Percentiles rank a stretch among this genome's conserved stretches.
Conservation (phyloP, 37 sponge, comb jelly and placozoan species). For the Axinella damicornis region DNA sequence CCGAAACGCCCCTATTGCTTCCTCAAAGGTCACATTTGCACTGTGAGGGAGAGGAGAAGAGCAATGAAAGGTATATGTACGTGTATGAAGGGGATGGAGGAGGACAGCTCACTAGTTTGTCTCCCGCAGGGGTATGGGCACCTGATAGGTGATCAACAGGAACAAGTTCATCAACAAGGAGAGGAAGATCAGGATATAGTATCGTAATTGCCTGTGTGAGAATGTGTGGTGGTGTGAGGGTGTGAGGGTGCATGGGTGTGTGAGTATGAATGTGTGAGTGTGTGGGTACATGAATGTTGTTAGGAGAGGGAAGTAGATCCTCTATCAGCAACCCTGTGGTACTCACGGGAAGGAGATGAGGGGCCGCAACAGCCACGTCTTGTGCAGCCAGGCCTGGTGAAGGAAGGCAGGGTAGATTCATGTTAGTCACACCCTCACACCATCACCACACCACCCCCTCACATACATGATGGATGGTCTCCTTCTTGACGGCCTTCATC, state of each 20-base stretch:
- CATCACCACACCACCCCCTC: too few relatives aligned
- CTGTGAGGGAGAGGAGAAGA: not conserved
- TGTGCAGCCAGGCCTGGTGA: slow-evolving; percentile 3
- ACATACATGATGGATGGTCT: slow-evolving; percentile 62
- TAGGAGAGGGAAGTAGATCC: not conserved
- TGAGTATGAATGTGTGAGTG: too few relatives aligned
- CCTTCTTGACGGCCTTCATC: slow-evolving; percentile 74
- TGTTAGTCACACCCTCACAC: too few relatives aligned
- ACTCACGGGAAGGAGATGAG: slow-evolving; percentile 9
- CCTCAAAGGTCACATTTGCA: not conserved
- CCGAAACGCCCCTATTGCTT: not conserved
- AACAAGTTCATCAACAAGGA: slow-evolving; percentile 55
- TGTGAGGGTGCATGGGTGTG: too few relatives aligned
- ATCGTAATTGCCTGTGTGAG: not conserved
- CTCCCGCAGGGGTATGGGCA: not conserved
- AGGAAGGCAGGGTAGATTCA: too few relatives aligned
- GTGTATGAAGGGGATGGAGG: not conserved
- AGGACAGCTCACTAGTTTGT: too few relatives aligned
- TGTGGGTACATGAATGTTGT: not conserved
- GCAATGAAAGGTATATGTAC: not conserved
- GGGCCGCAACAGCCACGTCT: not conserved
- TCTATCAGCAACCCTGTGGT: too few relatives aligned
- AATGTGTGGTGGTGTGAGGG: not conserved
- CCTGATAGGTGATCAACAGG: slow-evolving; percentile 40
- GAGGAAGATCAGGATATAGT: slow-evolving; percentile 26